Conservation (phyloP, 2,113 vertebrate species). For the Vireo altiloquus region DNA sequence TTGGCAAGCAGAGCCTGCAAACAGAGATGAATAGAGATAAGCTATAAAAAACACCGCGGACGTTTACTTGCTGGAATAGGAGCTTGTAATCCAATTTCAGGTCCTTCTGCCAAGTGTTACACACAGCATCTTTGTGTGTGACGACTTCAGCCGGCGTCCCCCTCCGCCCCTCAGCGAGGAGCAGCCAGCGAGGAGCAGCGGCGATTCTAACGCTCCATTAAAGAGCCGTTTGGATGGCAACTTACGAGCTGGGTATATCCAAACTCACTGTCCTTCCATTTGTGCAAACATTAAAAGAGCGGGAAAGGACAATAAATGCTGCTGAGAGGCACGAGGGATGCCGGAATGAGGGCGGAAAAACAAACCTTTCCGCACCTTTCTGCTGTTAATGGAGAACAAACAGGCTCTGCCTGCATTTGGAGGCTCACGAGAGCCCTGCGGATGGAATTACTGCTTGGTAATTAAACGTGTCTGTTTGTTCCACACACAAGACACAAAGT, state of each 20-base stretch:
- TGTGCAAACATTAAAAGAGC: neutral
- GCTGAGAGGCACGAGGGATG: neutral
- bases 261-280: neutral
- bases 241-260: neutral
- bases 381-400: neutral
- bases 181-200: neutral
- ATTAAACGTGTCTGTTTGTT: neutral
- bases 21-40: constrained; percentile 79
- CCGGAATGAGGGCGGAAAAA: neutral
- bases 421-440: neutral
- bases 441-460: neutral
- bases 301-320: neutral
- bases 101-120: constrained; percentile 61
- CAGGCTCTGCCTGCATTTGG: fast-evolving
- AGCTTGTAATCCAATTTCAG: constrained; percentile 54
- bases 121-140: constrained; percentile 48
- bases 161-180: neutral
- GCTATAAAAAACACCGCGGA: constrained; percentile 70
- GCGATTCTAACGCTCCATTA: constrained; percentile 1
- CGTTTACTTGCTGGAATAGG: constrained; percentile 65
- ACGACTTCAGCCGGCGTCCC: neutral
- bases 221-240: neutral
- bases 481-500: neutral
- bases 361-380: neutral
- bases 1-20: constrained; percentile 73